Conservation (phyloP, 2,888 invertebrate genomes). For the Dicranocentrus wangi region DNA sequence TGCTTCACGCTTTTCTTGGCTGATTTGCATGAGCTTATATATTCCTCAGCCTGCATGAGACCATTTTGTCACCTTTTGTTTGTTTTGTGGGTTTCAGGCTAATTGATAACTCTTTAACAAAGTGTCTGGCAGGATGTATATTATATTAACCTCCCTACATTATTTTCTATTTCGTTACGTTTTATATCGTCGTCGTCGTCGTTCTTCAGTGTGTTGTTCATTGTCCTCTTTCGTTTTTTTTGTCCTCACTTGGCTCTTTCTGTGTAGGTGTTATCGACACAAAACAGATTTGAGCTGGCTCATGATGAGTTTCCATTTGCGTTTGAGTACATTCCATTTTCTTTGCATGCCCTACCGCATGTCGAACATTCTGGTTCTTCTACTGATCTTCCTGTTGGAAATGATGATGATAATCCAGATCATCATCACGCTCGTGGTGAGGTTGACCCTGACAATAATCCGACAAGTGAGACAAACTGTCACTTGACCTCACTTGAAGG, state of each 20-base stretch:
- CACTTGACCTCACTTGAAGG: constrained; percentile 35
- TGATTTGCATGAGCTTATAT: too few species aligned
- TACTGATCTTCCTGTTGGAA: constrained; percentile 4
- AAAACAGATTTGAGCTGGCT: constrained; percentile 62
- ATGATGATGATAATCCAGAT: constrained; percentile 30
- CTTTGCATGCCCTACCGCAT: constrained; percentile 63
- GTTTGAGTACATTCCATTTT: constrained; percentile 61
- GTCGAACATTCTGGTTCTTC: constrained; percentile 32
- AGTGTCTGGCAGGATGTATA: too few species aligned
- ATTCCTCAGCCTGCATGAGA: too few species aligned
- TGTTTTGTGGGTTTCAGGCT: too few species aligned
- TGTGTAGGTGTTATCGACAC: constrained; percentile 63
- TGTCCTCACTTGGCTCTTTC: constrained; percentile 28
- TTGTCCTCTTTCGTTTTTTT: constrained; percentile 32
- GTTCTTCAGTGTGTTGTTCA: too few species aligned
- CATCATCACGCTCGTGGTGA: constrained; percentile 36
- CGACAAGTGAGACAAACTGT: constrained; percentile 27
- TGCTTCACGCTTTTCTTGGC: too few species aligned
- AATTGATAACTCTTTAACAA: too few species aligned
- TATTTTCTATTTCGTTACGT: not conserved
- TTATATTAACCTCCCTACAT: too few species aligned
- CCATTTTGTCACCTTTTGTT: too few species aligned
- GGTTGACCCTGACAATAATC: constrained; percentile 10
- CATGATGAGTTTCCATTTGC: constrained; percentile 55
- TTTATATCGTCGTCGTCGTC: too few species aligned